phyloP scores from a whole-genome alignment of 2,888 invertebrate species.

The Criorhina ranunculi region DNA sequence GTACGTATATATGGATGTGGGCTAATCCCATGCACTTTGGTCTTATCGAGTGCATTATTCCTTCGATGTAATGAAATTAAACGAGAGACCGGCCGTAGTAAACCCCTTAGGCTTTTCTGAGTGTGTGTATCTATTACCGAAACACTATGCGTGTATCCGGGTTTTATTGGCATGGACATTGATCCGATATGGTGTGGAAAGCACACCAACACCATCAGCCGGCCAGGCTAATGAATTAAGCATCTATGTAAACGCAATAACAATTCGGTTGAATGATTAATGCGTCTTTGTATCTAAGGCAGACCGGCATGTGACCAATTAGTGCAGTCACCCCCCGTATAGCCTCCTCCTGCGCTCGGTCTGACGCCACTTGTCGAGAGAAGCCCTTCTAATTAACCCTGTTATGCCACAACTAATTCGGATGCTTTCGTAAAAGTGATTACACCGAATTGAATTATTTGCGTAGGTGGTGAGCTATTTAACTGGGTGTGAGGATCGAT shows the following conservation, averaged over 20 bases:
- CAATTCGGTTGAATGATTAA: slow-evolving; percentile 74
- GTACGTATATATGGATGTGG: no score
- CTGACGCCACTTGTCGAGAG: slow-evolving; percentile 43
- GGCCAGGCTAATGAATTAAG: slow-evolving; percentile 72
- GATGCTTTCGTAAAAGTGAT: slow-evolving; percentile 59
- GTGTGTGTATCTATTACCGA: slow-evolving; percentile 53
- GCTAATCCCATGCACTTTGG: slow-evolving; percentile 43
- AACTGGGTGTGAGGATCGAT: background rate
- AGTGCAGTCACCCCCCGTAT: slow-evolving; percentile 22
- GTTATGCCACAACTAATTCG: slow-evolving; percentile 66
- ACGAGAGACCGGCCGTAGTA: slow-evolving; percentile 48
- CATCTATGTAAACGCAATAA: slow-evolving; percentile 75
- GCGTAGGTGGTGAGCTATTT: slow-evolving; percentile 3
- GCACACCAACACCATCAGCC: slow-evolving; percentile 24
- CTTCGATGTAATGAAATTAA: slow-evolving; percentile 71
- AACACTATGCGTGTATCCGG: slow-evolving; percentile 53
- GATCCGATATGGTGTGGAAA: slow-evolving; percentile 67
- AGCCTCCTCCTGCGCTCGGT: background rate
- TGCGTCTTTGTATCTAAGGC: slow-evolving; percentile 63
- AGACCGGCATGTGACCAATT: slow-evolving; percentile 73
- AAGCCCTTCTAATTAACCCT: slow-evolving; percentile 69
- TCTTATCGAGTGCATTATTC: slow-evolving; percentile 61
- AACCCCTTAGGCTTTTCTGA: slow-evolving; percentile 33
- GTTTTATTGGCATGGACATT: slow-evolving; percentile 70
- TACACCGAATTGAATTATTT: slow-evolving; percentile 59